phyloP scores from a whole-genome alignment of 2,797 vertebrate species.

The Orientallactaga sibirica region DNA sequence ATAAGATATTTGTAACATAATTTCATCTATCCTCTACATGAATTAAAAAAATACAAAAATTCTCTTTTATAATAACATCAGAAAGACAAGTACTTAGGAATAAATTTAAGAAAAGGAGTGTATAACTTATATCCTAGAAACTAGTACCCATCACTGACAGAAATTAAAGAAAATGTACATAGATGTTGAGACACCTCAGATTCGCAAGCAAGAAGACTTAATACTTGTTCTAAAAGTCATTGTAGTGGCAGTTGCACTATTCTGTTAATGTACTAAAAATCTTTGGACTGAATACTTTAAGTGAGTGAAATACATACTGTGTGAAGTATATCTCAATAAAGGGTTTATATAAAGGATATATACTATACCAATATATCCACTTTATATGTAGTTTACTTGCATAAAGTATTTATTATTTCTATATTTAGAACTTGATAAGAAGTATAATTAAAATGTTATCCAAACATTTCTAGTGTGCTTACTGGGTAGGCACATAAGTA shows the following conservation, averaged over 20 bases:
- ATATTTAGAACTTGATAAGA: neutral
- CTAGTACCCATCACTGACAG: neutral
- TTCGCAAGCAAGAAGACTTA: neutral
- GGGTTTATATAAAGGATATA: neutral
- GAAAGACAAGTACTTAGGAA: constrained; percentile 39
- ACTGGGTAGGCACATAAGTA: neutral
- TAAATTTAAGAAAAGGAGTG: constrained; percentile 43
- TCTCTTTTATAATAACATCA: neutral
- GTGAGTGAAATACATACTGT: neutral
- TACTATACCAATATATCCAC: neutral
- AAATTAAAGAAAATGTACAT: constrained; percentile 24
- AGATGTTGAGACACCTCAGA: neutral
- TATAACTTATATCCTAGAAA: neutral
- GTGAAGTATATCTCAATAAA: constrained; percentile 31
- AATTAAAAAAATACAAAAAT: neutral
- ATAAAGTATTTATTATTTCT: neutral
- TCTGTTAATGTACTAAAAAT: neutral
- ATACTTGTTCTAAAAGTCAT: neutral
- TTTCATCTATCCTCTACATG: neutral
- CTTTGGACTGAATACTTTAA: neutral
- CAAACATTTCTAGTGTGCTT: neutral
- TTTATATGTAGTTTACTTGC: neutral
- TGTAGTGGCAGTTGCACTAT: neutral
- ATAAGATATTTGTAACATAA: neutral
- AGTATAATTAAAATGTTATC: neutral